A percentile compares a stretch with the other conserved stretches of the same genome.
phyloP scores from a whole-genome alignment of 1,140 invertebrate genomes.

The Drosophila navojoa region DNA sequence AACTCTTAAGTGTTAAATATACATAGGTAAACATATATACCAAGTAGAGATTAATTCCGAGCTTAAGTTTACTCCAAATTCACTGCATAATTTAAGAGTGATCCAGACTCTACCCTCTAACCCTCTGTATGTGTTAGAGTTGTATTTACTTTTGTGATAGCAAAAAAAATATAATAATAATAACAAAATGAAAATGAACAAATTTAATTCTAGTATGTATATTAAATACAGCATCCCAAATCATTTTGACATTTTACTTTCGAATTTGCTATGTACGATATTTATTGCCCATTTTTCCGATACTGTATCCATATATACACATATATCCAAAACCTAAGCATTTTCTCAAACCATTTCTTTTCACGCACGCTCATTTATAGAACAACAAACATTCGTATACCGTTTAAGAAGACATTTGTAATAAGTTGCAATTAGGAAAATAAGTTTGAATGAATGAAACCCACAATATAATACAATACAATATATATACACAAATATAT shows the following conservation, averaged over 20 bases:
- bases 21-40: conserved; percentile 55
- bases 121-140: conserved; percentile 50
- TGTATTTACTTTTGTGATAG: conserved; percentile 81
- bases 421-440: conserved; percentile 59
- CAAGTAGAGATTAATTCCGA: conserved; percentile 60
- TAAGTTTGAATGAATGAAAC: conserved; percentile 49
- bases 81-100: conserved; percentile 23
- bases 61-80: conserved; percentile 40
- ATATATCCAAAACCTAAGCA: conserved; percentile 7
- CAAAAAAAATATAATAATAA: conserved; percentile 60
- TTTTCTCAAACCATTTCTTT: conserved; percentile 20
- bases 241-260: conserved; percentile 45
- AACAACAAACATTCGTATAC: conserved; percentile 74
- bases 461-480: conserved; percentile 30
- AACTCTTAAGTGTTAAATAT: conserved; percentile 74
- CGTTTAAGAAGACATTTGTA: conserved; percentile 67
- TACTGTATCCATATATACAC: conserved; percentile 13
- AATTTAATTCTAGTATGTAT: conserved; percentile 53
- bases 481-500: conserved; percentile 24
- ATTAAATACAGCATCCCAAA: conserved; percentile 40
- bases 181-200: conserved; percentile 71
- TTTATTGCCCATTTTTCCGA: conserved; percentile 47
- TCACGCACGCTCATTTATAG: conserved; percentile 18
- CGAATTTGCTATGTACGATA: conserved; percentile 57
- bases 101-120: conserved; percentile 28